Evolutionary conservation across 2,888 invertebrate genomes (phyloP).

Genomic region (Drosophila hawaiiensis): DNA sequence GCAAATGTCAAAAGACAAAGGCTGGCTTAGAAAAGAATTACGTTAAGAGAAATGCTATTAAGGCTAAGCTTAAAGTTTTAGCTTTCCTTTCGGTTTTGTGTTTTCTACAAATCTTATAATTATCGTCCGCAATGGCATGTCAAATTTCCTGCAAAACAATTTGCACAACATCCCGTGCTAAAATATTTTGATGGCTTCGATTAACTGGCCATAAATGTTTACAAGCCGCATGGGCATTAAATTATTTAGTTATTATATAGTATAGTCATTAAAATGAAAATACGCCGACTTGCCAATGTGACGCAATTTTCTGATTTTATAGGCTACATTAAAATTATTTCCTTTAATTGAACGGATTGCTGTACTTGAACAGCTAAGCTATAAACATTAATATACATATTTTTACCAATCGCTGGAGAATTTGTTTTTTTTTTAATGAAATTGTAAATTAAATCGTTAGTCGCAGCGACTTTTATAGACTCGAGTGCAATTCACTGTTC

Average conservation of each 20-base stretch:
- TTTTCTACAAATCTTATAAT: neutral
- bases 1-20: neutral
- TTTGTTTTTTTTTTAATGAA: conserved; percentile 58
- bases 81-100: neutral
- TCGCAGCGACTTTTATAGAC: conserved; percentile 57
- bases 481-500: conserved; percentile 16
- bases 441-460: conserved; percentile 65
- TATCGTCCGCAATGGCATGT: neutral
- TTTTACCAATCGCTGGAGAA: conserved; percentile 33
- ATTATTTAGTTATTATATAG: conserved; percentile 31
- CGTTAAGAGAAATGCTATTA: neutral
- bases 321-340: conserved; percentile 25
- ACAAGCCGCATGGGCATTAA: conserved; percentile 23
- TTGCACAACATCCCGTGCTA: conserved; percentile 18
- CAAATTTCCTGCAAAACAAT: conserved; percentile 9
- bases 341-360: conserved; percentile 27
- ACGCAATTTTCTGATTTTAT: conserved; percentile 41
- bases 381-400: conserved; percentile 10
- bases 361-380: conserved; percentile 4
- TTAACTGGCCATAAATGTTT: conserved; percentile 55
- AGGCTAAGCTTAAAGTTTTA: neutral
- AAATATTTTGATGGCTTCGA: conserved; percentile 63
- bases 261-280: conserved; percentile 27
- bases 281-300: conserved; percentile 35
- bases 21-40: neutral